These are phyloP conservation scores for Sternarchorhynchus goeldii DNA, from an alignment of 2,797 vertebrate genomes.

Conservation along the genomic window DNA sequence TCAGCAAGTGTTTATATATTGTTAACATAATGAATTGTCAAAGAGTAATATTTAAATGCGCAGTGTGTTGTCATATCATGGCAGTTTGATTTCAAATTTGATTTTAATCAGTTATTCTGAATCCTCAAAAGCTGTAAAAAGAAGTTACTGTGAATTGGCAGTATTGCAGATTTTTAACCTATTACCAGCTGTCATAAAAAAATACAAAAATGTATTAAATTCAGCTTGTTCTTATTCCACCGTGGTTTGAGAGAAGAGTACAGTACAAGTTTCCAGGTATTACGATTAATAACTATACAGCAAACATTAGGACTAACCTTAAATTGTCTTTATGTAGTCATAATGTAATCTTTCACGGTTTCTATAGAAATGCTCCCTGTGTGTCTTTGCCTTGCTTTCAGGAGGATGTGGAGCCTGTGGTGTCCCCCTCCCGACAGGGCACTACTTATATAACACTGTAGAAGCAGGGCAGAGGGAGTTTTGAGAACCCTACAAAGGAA, in stretches of 20 bases:
- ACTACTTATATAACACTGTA: constrained; percentile 49
- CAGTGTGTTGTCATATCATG: background rate
- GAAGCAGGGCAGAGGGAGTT: constrained; percentile 63
- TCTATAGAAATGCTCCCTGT: constrained; percentile 61
- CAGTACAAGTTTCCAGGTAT: no score
- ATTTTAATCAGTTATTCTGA: background rate
- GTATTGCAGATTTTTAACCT: no score
- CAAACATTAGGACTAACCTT: background rate
- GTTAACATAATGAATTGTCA: background rate
- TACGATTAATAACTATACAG: background rate
- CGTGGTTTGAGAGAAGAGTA: background rate
- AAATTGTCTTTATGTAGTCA: background rate
- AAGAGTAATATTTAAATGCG: background rate
- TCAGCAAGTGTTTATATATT: background rate
- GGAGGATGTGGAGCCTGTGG: constrained; percentile 50
- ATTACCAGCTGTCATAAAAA: no score
- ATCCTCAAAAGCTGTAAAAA: background rate
- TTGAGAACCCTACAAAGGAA: constrained; percentile 71
- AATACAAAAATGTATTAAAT: no score
- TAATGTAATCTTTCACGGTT: constrained; percentile 41
- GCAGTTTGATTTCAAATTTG: background rate
- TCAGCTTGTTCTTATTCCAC: background rate
- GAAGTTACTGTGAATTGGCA: no score
- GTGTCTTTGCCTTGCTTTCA: background rate
- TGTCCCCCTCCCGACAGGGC: constrained; percentile 42